These are phyloP conservation scores for Caprella mutica DNA, from an alignment of 2,888 invertebrate genomes.

Conservation along the genomic window DNA sequence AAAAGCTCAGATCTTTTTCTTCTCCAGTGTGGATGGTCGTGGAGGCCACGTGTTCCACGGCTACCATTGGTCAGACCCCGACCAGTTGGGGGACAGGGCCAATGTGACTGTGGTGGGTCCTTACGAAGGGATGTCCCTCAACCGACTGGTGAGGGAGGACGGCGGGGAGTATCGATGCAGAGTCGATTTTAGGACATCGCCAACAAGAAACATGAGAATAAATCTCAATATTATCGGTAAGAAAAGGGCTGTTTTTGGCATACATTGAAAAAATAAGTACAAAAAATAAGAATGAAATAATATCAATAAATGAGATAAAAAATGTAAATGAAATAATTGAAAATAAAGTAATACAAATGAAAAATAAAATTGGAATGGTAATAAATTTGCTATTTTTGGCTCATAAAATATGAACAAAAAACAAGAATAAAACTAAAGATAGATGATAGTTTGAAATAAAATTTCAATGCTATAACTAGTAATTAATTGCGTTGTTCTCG, in stretches of 20 bases:
- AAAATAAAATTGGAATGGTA: no score
- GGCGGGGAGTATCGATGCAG: constrained; percentile 1
- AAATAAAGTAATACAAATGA: no score
- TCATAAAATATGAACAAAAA: no score
- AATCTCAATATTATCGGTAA: constrained; percentile 4
- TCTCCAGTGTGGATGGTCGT: constrained; percentile 1
- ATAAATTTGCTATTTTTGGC: no score
- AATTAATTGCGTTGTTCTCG: no score
- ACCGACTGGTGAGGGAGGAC: constrained; percentile 1
- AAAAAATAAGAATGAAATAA: no score
- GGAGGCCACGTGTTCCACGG: neutral
- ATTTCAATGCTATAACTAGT: no score
- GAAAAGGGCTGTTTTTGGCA: neutral
- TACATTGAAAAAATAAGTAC: neutral
- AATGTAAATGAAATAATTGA: no score
- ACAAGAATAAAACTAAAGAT: no score
- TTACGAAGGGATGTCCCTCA: neutral
- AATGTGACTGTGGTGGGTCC: neutral
- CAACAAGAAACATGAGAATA: constrained; percentile 5
- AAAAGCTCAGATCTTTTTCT: no score
- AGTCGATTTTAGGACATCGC: constrained; percentile 4
- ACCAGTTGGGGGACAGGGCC: constrained; percentile 5
- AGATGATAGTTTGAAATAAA: no score
- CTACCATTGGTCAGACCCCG: constrained; percentile 6
- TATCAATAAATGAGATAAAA: no score